A percentile compares a stretch with the other conserved stretches of the same genome.
Evolutionary conservation across 1,140 invertebrate genomes (phyloP).

Genomic region (Protaetia brevitarsis): DNA sequence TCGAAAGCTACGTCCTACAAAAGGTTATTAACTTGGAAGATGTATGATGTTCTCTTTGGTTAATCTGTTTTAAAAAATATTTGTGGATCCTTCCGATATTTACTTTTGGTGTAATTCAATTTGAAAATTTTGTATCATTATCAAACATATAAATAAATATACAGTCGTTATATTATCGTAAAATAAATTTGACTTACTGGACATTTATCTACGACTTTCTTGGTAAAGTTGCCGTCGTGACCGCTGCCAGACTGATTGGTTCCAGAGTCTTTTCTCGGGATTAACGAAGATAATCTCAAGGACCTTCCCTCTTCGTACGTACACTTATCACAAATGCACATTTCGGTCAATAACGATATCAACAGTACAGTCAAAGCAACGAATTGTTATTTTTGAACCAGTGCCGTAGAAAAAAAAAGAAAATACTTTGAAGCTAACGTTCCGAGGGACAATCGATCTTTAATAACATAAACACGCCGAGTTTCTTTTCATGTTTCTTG

Average conservation of each 20-base stretch:
- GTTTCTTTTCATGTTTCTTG: neutral
- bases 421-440: neutral
- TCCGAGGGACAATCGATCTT: neutral
- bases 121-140: no score
- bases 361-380: neutral
- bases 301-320: neutral
- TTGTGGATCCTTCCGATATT: no score
- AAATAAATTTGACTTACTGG: neutral
- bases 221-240: conserved; percentile 3
- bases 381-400: neutral
- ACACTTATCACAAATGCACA: conserved; percentile 7
- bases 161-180: neutral
- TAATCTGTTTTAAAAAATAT: no score
- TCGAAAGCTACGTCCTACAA: neutral
- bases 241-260: conserved; percentile 4
- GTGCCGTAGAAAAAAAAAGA: neutral
- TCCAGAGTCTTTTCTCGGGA: neutral
- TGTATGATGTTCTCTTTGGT: no score
- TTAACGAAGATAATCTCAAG: neutral
- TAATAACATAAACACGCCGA: neutral
- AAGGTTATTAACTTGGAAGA: neutral
- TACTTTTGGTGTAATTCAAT: no score
- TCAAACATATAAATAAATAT: no score
- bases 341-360: neutral
- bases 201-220: conserved; percentile 4